Percentiles rank a stretch among this genome's conserved stretches.
Conservation (phyloP, 2,888 invertebrate genomes). For the Heteromyza rotundicornis region DNA sequence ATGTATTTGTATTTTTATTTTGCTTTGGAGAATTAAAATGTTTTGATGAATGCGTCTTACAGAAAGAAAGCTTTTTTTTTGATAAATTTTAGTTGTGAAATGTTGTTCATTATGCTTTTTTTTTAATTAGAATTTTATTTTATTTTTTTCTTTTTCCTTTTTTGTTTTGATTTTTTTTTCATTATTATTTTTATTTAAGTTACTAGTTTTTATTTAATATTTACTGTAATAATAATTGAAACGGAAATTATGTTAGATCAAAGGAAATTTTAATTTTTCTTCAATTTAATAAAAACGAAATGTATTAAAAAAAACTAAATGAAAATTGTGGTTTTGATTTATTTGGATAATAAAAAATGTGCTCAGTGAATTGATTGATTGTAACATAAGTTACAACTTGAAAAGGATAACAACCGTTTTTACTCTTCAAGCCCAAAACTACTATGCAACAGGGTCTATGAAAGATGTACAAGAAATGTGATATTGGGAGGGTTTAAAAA, state of each 20-base stretch:
- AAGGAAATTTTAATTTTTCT: slow-evolving; percentile 41
- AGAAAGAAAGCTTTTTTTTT: too few species aligned
- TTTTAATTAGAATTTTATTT: slow-evolving; percentile 27
- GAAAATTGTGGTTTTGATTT: slow-evolving; percentile 4
- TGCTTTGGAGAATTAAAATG: background rate
- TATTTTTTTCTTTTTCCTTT: slow-evolving; percentile 39
- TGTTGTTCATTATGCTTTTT: slow-evolving; percentile 57
- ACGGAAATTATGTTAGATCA: slow-evolving; percentile 50
- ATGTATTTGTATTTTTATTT: background rate
- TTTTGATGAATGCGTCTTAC: too few species aligned
- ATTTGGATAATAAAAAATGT: too few species aligned
- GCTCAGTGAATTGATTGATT: too few species aligned
- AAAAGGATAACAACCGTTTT: too few species aligned
- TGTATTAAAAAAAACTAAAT: slow-evolving; percentile 36
- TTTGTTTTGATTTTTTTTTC: slow-evolving; percentile 40
- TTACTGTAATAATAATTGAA: slow-evolving; percentile 49
- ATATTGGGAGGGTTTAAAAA: too few species aligned
- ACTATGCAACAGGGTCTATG: too few species aligned
- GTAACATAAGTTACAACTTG: too few species aligned
- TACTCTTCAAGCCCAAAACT: too few species aligned
- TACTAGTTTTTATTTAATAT: slow-evolving; percentile 56
- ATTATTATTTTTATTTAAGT: slow-evolving; percentile 46
- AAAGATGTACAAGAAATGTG: too few species aligned
- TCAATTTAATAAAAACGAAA: slow-evolving; percentile 41
- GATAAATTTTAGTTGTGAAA: slow-evolving; percentile 42